Evolutionary conservation across 2,113 vertebrate species (phyloP).

Genomic region (Etia nguti): DNA sequence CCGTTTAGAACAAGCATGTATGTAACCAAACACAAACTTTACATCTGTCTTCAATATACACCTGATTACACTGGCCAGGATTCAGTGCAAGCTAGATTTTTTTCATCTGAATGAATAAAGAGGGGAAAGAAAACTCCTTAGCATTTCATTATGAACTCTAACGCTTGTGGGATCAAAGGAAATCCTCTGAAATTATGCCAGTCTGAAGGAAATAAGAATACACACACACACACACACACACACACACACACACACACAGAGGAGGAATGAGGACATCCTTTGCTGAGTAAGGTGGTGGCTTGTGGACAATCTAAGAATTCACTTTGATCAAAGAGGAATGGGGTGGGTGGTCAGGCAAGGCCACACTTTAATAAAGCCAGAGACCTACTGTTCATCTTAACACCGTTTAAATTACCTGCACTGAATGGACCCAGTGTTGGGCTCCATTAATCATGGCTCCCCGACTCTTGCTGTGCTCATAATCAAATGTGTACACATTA

Average conservation of each 20-base stretch:
- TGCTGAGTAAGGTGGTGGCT: conserved; percentile 8
- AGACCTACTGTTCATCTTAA: conserved; percentile 20
- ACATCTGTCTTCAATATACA: not conserved
- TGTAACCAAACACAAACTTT: not conserved
- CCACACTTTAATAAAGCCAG: conserved; percentile 35
- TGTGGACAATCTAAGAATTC: conserved; percentile 19
- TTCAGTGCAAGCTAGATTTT: not conserved
- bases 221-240: not conserved
- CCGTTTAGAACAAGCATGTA: not conserved
- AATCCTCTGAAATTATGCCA: not conserved
- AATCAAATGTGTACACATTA: conserved; percentile 33
- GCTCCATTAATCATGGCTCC: not conserved
- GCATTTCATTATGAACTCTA: not conserved
- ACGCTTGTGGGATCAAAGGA: not conserved
- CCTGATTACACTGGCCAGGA: not conserved
- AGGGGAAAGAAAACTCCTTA: not conserved
- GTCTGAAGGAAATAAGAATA: not conserved
- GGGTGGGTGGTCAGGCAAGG: not conserved
- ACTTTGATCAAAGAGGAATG: conserved; percentile 23
- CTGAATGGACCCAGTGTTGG: conserved; percentile 27
- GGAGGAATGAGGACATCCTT: conserved; percentile 4
- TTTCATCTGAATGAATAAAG: not conserved
- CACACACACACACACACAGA: not conserved
- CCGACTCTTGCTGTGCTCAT: conserved; percentile 19
- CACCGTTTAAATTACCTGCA: conserved; percentile 36